Conservation (phyloP, 1,140 invertebrate species). For the Macrocentrus cingulum region DNA sequence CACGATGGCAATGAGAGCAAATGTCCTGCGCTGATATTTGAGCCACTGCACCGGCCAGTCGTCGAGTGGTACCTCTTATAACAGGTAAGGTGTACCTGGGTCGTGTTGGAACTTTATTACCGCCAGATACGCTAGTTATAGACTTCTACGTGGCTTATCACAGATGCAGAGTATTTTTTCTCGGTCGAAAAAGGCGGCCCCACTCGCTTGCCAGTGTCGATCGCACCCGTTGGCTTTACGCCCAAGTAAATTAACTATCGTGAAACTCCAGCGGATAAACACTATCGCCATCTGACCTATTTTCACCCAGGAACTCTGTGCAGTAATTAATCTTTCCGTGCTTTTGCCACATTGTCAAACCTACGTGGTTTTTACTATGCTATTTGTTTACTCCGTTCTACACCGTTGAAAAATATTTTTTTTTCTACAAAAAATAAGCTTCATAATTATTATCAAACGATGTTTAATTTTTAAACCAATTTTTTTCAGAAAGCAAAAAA, state of each 20-base stretch:
- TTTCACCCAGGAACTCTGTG: background rate
- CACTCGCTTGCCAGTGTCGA: background rate
- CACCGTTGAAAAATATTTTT: too few species aligned
- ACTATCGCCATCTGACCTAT: background rate
- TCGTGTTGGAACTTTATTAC: conserved; percentile 41
- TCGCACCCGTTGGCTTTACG: background rate
- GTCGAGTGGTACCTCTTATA: conserved; percentile 41
- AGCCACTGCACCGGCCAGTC: conserved; percentile 36
- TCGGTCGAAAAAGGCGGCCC: conserved; percentile 19
- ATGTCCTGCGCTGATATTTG: conserved; percentile 20
- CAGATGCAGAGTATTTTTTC: conserved; percentile 30
- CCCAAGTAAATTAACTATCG: background rate
- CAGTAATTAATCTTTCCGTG: background rate
- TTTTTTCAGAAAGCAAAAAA: too few species aligned
- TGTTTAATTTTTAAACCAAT: too few species aligned
- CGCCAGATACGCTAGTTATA: conserved; percentile 41
- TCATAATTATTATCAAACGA: too few species aligned
- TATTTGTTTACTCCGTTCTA: too few species aligned
- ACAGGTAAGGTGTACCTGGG: conserved; percentile 33
- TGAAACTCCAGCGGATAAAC: background rate
- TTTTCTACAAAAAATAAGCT: too few species aligned
- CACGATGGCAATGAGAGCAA: conserved; percentile 4
- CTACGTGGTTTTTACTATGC: background rate
- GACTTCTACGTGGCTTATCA: conserved; percentile 48
- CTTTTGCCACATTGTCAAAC: background rate